Conservation (phyloP, 2,797 vertebrate genomes). For the Lindbergichthys nudifrons region DNA sequence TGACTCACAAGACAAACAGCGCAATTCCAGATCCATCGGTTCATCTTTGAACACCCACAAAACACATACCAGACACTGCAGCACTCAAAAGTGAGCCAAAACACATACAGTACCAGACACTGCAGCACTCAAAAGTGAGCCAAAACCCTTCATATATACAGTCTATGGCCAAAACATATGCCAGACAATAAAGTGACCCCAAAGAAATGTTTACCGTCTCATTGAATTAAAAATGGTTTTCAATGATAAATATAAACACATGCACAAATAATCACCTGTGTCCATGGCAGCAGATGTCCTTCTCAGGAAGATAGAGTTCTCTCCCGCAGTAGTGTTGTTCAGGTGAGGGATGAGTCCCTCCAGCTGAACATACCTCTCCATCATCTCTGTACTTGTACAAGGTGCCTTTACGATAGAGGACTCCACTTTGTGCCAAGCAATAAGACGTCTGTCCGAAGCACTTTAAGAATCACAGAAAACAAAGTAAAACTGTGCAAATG, state of each 20-base stretch:
- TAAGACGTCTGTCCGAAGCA: not conserved
- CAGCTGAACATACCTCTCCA: constrained; percentile 21
- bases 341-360: constrained; percentile 6
- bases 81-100: no score
- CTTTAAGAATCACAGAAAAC: constrained; percentile 30
- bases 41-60: no score
- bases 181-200: not conserved
- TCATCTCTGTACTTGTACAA: constrained; percentile 14
- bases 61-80: no score
- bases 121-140: no score
- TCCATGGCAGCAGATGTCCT: constrained; percentile 71
- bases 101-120: not conserved
- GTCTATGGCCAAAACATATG: no score
- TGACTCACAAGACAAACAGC: no score
- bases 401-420: constrained; percentile 29
- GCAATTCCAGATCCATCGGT: no score
- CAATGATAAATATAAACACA: not conserved
- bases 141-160: no score
- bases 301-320: constrained; percentile 12
- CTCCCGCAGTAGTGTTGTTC: constrained; percentile 60
- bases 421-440: constrained; percentile 1
- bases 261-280: constrained; percentile 47
- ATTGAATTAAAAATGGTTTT: not conserved
- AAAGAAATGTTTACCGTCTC: not conserved
- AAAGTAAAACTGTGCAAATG: not conserved